Base-by-base conservation (phyloP, 2,113 vertebrate species). In the Tachysurus vachellii region DNA sequence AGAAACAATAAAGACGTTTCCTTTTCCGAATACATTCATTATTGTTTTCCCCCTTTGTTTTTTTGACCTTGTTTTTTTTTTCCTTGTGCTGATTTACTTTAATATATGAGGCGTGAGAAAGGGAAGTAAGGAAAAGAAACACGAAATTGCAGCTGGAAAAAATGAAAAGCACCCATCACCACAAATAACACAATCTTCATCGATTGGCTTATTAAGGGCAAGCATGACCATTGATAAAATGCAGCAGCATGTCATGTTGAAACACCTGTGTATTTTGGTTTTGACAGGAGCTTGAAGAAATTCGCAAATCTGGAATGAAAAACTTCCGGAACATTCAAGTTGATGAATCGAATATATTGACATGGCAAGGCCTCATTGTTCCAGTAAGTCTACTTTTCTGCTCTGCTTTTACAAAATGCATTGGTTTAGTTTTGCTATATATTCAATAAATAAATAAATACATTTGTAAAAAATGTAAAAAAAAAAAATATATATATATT, bases 351-450 rank as follows among this genome's bases (percentile, higher is more conserved):
- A 99, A 99, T 96, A 95, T 99, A 94, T 96, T 99, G 96, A 97
- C 97, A 95, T 99, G 98, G 98, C 98, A 99, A 96, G 98, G 98
- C 89, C 97, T 99, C 94, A 99, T 99, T 93, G 98, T 99, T 95
- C 98, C 98, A 94, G 98, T 99, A 94, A 99, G 98, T 97, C 47
- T 93, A 2, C 5, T 86, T 11, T 47, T 84, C 12, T 21, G 56
- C 4, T 36, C n/a, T 56, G 14, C 68, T 64, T 36, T 47, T 61
- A 21, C 8, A 28, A 31, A 61, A 31, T 28, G 6, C 17, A 12
- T 54, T 42, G 3, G 21, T 53, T 56, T 17, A 21, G 36, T 81
- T 56, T 62, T 57, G 57, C 13, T 31, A 17, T 59, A n/a, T 26
- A n/a, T 61, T n/a, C 3, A 36, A 36, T 36, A 36, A 36, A 36